phyloP scores from a whole-genome alignment of 1,140 invertebrate species.

The Aleiodes sp. region DNA sequence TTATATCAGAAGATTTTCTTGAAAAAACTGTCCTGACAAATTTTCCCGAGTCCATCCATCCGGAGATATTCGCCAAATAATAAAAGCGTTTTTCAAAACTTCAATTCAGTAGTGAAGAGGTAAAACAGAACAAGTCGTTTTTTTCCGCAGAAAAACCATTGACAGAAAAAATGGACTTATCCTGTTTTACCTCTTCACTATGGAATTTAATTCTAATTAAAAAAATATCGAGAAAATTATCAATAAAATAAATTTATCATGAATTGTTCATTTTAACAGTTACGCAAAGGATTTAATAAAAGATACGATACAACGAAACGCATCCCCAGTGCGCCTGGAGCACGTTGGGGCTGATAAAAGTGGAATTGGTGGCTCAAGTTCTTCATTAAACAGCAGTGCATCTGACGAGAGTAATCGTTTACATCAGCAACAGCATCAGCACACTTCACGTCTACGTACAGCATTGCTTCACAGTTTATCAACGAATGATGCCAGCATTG shows the following conservation, averaged over 20 bases:
- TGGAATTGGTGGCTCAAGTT: conserved; percentile 71
- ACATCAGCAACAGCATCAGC: conserved; percentile 55
- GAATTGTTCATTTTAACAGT: conserved; percentile 63
- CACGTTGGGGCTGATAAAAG: conserved; percentile 67
- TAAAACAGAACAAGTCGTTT: too few species aligned
- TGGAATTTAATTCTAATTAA: too few species aligned
- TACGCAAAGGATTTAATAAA: conserved; percentile 91
- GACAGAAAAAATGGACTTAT: too few species aligned
- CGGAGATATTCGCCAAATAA: too few species aligned
- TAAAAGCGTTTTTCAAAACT: too few species aligned
- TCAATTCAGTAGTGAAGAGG: too few species aligned
- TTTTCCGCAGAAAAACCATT: too few species aligned
- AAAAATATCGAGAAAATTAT: too few species aligned
- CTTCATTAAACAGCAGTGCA: conserved; percentile 77
- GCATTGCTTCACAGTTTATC: conserved; percentile 81
- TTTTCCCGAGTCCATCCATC: too few species aligned
- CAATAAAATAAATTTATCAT: conserved; percentile 14
- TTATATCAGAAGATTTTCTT: too few species aligned
- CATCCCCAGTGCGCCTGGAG: conserved; percentile 83
- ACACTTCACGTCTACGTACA: conserved; percentile 51
- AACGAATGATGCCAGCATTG: conserved; percentile 82
- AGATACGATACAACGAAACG: conserved; percentile 91
- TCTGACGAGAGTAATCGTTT: conserved; percentile 74
- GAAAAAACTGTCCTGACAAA: too few species aligned
- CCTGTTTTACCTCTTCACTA: too few species aligned